Percentiles rank a stretch among this genome's conserved stretches.
Conservation (phyloP, 2,888 invertebrate genomes). For the Machimus atricapillus region DNA sequence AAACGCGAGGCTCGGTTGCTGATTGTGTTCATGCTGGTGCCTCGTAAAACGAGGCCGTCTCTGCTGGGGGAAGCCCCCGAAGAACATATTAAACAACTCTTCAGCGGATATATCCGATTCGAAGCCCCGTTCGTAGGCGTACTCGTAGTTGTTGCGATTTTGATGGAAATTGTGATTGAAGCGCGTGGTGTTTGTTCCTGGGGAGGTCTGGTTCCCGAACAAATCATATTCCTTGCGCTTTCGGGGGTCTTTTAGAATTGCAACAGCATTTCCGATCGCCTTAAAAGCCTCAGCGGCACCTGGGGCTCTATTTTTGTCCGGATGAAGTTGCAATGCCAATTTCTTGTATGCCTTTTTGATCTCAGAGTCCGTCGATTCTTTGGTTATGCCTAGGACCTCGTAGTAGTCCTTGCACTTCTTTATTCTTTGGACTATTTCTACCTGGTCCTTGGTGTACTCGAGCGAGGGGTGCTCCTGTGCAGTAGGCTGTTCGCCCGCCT, state of each 20-base stretch:
- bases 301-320: conserved; percentile 83
- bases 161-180: conserved; percentile 10
- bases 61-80: conserved; percentile 75
- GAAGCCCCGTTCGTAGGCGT: conserved; percentile 82
- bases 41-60: conserved; percentile 50
- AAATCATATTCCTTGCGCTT: conserved; percentile 79
- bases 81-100: conserved; percentile 98
- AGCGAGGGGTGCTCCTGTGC: neutral
- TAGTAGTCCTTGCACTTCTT: conserved; percentile 77
- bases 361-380: conserved; percentile 71
- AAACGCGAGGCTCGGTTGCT: conserved; percentile 62
- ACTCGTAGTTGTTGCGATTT: conserved; percentile 47
- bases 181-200: conserved; percentile 49
- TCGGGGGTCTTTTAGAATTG: conserved; percentile 75
- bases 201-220: conserved; percentile 67
- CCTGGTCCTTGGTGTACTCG: conserved; percentile 78
- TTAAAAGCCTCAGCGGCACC: conserved; percentile 84
- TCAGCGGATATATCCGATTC: conserved; percentile 94
- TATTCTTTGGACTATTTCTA: conserved; percentile 70
- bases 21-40: conserved; percentile 51
- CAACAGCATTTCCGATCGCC: conserved; percentile 82
- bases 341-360: conserved; percentile 77
- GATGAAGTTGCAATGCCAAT: conserved; percentile 80
- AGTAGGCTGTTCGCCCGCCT: neutral
- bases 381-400: conserved; percentile 74